These are phyloP conservation scores for Norana najaformis DNA, from an alignment of 2,888 invertebrate species.

Conservation along the genomic window DNA sequence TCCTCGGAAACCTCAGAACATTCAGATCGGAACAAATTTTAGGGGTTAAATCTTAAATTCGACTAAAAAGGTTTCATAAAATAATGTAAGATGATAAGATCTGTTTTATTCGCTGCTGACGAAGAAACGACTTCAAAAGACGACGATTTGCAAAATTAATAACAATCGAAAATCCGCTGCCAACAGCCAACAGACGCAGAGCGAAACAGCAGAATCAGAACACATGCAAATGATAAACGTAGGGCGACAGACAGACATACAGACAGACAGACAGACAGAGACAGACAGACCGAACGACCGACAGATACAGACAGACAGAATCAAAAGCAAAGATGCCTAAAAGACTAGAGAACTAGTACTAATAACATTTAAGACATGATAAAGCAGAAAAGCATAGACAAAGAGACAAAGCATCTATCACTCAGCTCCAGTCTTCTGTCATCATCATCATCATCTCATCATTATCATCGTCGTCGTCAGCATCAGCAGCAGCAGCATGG, in stretches of 20 bases:
- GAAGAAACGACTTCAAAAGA: not conserved
- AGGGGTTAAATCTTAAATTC: too few species aligned
- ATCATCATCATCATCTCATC: not conserved
- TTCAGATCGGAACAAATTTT: too few species aligned
- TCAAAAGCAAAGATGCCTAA: not conserved
- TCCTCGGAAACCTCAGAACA: not conserved
- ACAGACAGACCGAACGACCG: too few species aligned
- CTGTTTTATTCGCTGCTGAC: not conserved
- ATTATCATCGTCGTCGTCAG: not conserved
- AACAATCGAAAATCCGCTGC: too few species aligned
- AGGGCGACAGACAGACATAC: not conserved
- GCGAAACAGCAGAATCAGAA: not conserved
- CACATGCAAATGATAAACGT: too few species aligned
- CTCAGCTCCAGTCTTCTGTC: not conserved
- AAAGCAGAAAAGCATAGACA: not conserved
- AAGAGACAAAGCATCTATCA: not conserved
- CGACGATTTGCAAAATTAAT: not conserved
- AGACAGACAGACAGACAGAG: not conserved
- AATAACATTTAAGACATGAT: not conserved
- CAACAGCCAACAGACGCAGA: not conserved
- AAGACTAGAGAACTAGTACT: not conserved
- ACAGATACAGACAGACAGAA: not conserved
- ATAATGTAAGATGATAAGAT: not conserved
- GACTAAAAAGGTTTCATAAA: not conserved
- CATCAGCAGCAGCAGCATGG: not conserved